These are phyloP conservation scores for Psophia crepitans DNA, from an alignment of 2,113 vertebrate species.

Conservation along the genomic window DNA sequence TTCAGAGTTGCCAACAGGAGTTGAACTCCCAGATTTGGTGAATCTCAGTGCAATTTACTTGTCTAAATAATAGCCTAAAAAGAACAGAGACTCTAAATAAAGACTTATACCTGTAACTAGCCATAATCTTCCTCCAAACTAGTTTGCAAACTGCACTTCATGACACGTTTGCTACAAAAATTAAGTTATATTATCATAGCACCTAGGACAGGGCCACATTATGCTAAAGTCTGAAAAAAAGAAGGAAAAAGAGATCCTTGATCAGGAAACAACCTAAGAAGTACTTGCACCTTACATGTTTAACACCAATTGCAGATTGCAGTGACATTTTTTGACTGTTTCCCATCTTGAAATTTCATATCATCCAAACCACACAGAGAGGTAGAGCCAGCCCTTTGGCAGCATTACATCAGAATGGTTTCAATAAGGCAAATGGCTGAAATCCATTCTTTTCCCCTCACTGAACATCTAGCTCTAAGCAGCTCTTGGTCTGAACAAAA, in stretches of 20 bases:
- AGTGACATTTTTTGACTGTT: not conserved
- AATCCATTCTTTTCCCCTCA: not conserved
- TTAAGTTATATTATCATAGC: not conserved
- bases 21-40: not conserved
- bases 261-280: not conserved
- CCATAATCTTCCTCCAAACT: not conserved
- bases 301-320: not conserved
- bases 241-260: not conserved
- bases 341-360: not conserved
- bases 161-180: not conserved
- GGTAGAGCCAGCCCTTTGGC: not conserved
- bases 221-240: not conserved
- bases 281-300: not conserved
- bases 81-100: not conserved
- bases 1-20: not conserved
- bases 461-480: not conserved
- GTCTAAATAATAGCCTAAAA: not conserved
- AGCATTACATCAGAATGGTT: not conserved
- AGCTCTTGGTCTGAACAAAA: not conserved
- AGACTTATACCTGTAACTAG: not conserved
- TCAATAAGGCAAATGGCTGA: not conserved
- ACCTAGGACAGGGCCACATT: not conserved
- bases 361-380: not conserved
- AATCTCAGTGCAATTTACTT: not conserved
- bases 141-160: not conserved